Base-by-base conservation (phyloP, 2,113 vertebrate genomes). In the Notarius lentiginosus region DNA sequence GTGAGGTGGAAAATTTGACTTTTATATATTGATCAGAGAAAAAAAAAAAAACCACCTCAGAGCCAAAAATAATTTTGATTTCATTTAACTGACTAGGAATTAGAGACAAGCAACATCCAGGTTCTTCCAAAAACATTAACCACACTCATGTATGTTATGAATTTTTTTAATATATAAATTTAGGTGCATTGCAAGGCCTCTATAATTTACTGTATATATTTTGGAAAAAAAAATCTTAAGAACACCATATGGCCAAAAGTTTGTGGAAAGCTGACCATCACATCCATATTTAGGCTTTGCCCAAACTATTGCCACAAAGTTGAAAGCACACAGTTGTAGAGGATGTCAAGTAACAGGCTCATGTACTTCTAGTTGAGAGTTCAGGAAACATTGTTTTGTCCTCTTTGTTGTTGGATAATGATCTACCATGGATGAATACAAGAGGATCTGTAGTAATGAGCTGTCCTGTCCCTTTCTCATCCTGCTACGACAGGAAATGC, bases 381-480 rank as follows among this genome's bases (percentile, higher is more conserved):
- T 90, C 61, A 61, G 61, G 82, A 89, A 84, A 15, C 24, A 86
- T 88, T 65, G 9, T 7, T 75, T 87, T 91, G 85, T 84, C 86
- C 88, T 49, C 76, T 87, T 88, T 70, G 90, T 4, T 91, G 24
- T 85, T 89, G 80, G 72, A 93, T 93, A 94, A 94, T 89, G 92
- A 94, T 94, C 90, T 93, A 89, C 91, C 86, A 91, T 85, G 86
- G 90, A 87, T 66, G 73, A 90, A 92, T 89, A 87, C 87, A 91
- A 84, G 86, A 92, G 82, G 89, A 87, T 89, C 92, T 91, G 86
- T 22, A 91, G 94, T 95, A 95, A 95, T 93, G 93, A 94, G 93
- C 92, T 93, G 90, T 89, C 20, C 86, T 93, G 92, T 92, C 89
- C 90, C 92, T 92, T 91, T 89, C 91, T 91, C 90, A 91, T 91